Base-by-base conservation (phyloP, 2,888 invertebrate genomes). In the Scelioninae gen. 1 region DNA sequence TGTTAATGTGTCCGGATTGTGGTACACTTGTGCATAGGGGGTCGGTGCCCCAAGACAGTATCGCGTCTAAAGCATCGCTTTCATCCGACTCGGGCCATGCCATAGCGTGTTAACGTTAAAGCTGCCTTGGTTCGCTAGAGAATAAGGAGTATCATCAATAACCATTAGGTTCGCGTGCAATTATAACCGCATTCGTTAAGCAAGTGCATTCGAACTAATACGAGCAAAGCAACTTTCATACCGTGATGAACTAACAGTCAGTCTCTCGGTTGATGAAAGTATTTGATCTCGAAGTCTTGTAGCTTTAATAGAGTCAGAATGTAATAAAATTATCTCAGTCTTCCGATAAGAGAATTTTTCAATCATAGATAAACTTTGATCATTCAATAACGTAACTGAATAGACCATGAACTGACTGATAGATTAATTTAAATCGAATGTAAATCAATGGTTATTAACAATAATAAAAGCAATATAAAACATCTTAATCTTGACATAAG, bases 131-230 rank as follows among this genome's bases (percentile, higher is more conserved):
- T 78, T 53, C 71, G 55, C 74, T 80, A 72, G 83, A 87, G 85
- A 87, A 80, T 87, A 86, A 87, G 86, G 84, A 83, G 87, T 81
- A 83, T 87, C 91, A 91, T 91, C 90, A 88, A 91, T 90, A 90
- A 91, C 86, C 90, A 90, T 91, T 91, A 90, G 88, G 87, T 86
- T 87, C 86, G 84, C 86, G 88, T 84, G 90, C 89, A 91, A 90
- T 91, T 91, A 91, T 89, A 90, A 88, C 83, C 87, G 86, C 89
- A 88, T 90, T 90, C 87, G 87, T 89, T 88, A 88, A 87, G 83
- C 85, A 85, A 75, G 72, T 56, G 53, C 77, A 72, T 32, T 82
- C 72, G 83, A 84, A 84, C 23, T 23, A 71, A 66, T 53, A 56
- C 71, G 68, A 31, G 82, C 80, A 31, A 53, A 34, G 75, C 69